Evolutionary conservation across 2,888 invertebrate genomes (phyloP).

Genomic region (Schizotus pectinicornis): DNA sequence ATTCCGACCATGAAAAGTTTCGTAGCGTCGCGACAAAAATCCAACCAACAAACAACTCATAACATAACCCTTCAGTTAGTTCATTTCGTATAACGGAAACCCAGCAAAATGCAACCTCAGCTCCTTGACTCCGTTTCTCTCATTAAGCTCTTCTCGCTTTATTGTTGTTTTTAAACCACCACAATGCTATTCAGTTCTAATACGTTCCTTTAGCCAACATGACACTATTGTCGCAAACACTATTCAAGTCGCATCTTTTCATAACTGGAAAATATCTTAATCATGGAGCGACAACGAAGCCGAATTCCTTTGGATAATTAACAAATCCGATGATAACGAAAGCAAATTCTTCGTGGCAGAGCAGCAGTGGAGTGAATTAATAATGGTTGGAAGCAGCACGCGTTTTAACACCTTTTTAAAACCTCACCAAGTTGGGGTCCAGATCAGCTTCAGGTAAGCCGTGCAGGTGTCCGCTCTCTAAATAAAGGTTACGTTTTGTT

Average conservation of each 20-base stretch:
- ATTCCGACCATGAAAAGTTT: conserved; percentile 28
- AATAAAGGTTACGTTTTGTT: conserved; percentile 12
- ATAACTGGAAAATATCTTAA: no score
- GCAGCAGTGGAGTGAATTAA: neutral
- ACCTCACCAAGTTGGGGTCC: conserved; percentile 11
- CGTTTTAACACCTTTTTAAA: conserved; percentile 25
- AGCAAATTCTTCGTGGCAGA: no score
- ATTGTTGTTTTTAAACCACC: conserved; percentile 4
- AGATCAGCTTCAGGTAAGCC: conserved; percentile 26
- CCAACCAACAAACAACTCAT: neutral
- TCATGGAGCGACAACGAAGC: no score
- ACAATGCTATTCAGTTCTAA: neutral
- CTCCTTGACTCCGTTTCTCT: conserved; percentile 1
- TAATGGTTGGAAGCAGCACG: conserved; percentile 15
- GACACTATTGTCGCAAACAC: no score
- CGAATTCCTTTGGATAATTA: no score
- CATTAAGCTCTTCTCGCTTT: neutral
- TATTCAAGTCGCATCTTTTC: no score
- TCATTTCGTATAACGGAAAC: neutral
- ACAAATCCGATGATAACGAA: no score
- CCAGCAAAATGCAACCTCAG: conserved; percentile 3
- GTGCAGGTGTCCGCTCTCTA: conserved; percentile 16
- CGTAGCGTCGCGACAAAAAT: conserved; percentile 15
- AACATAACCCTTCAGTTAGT: neutral
- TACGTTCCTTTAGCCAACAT: no score